A percentile compares a stretch with the other conserved stretches of the same genome.
Evolutionary conservation across 2,888 invertebrate genomes (phyloP).

Genomic region (Teleogryllus oceanicus): DNA sequence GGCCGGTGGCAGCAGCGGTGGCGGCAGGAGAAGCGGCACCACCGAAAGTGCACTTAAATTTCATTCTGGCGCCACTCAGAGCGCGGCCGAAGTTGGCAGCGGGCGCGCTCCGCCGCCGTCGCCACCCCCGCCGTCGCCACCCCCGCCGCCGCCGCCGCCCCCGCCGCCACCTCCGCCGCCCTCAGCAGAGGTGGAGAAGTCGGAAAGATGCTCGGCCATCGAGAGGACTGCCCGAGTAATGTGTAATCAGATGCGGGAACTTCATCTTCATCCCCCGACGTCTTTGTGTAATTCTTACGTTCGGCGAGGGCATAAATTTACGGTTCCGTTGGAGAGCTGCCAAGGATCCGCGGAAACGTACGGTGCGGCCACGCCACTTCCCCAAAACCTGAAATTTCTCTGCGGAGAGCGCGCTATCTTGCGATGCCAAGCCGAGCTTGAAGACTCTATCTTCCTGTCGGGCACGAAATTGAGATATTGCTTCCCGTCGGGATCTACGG

Average conservation of each 20-base stretch:
- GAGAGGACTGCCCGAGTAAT: not conserved
- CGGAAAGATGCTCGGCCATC: not conserved
- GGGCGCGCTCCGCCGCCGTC: not conserved
- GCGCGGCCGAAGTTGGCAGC: not conserved
- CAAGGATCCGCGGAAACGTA: not conserved
- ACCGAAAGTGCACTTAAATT: not conserved
- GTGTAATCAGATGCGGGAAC: not conserved
- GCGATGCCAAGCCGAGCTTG: not conserved
- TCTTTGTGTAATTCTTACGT: not conserved
- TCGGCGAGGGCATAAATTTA: not conserved
- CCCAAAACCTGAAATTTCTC: not conserved
- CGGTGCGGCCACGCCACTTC: not conserved
- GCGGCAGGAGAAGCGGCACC: not conserved
- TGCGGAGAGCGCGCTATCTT: not conserved
- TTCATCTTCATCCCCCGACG: not conserved
- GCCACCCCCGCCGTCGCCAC: too few species aligned
- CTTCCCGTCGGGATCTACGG: not conserved
- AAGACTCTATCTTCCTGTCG: not conserved
- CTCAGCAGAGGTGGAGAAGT: not conserved
- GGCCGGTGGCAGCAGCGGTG: not conserved
- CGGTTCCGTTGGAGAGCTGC: not conserved
- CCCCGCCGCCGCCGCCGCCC: too few species aligned
- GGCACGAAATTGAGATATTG: not conserved
- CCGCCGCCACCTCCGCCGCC: too few species aligned
- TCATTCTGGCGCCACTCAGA: not conserved